Percentiles rank a stretch among this genome's conserved stretches.
Evolutionary conservation across 2,888 invertebrate species (phyloP).

Genomic region (Phaonia tiefii): DNA sequence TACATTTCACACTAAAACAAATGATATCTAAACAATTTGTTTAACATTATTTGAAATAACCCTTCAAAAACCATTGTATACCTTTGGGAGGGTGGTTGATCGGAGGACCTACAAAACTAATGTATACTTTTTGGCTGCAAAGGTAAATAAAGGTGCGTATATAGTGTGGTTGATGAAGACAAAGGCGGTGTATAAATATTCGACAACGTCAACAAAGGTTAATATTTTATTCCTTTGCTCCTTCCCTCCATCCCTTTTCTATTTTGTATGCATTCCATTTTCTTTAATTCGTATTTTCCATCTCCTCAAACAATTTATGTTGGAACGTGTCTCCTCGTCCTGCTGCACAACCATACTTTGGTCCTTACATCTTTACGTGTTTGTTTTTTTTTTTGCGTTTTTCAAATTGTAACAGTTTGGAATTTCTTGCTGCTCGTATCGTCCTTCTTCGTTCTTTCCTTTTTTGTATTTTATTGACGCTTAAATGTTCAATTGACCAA

Average conservation of each 20-base stretch:
- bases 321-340: conserved; percentile 37
- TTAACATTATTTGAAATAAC: conserved; percentile 69
- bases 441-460: conserved; percentile 9
- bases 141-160: conserved; percentile 44
- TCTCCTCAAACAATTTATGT: conserved; percentile 42
- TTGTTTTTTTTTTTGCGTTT: too few species aligned
- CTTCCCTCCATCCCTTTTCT: not conserved
- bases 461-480: conserved; percentile 43
- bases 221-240: conserved; percentile 17
- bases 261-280: conserved; percentile 35
- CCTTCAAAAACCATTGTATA: conserved; percentile 31
- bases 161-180: conserved; percentile 3
- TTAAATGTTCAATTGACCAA: conserved; percentile 58
- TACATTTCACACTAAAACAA: conserved; percentile 64
- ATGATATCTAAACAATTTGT: conserved; percentile 72
- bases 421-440: not conserved
- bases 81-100: not conserved
- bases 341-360: not conserved
- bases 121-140: conserved; percentile 62
- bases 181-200: not conserved
- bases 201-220: conserved; percentile 25
- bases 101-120: conserved; percentile 1
- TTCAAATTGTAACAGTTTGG: too few species aligned
- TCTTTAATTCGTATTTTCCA: conserved; percentile 27
- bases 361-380: not conserved